Evolutionary conservation across 2,113 vertebrate species (phyloP), one percentile per base, ranked within the genome.

Genomic region (Cromileptes altivelis): DNA sequence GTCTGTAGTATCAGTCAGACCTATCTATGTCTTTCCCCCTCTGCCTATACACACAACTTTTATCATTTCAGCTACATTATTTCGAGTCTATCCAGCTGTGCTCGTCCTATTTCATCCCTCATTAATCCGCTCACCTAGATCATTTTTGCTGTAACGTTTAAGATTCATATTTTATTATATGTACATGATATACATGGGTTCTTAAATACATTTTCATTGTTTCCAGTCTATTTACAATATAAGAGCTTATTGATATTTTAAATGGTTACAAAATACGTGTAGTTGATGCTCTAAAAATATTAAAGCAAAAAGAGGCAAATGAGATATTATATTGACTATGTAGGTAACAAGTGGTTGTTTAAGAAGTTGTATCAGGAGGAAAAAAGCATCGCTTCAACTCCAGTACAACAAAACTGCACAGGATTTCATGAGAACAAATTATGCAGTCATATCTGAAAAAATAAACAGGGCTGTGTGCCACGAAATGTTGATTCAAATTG

Each of bases 111-210:
- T 70, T 67, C 67, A 40, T 85, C 88, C 81, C 73, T 73, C 84
- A 55, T 77, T 67, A 52, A 82, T 85, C 79, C 55, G 88, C 85
- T 84, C 87, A 85, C 86, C 84, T 84, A 87, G 63, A 86, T 88
- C 45, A 71, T 78, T 88, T 86, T 86, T 67, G 62, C 63, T 87
- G 84, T 70, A 80, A 68, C 61, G 30, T 87, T 89, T 77, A 91
- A 67, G 88, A 81, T 83, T 89, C 82, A 91, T 91, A 90, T 87
- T 85, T 89, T 86, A 93, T 93, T 85, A 90, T 95, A 94, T 95
- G 89, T 95, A 96, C 95, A 96, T 91, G 94, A 95, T 94, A 95
- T 95, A 95, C 94, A 95, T 80, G 76, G 76, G 84, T 90, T 95
- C 89, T 95, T 96, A 95, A 96, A 95, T 95, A 96, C 91, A 91